A percentile compares a stretch with the other conserved stretches of the same genome.
These are phyloP conservation scores for Tineola bisselliella DNA, from an alignment of 2,888 invertebrate genomes.

Conservation along the genomic window DNA sequence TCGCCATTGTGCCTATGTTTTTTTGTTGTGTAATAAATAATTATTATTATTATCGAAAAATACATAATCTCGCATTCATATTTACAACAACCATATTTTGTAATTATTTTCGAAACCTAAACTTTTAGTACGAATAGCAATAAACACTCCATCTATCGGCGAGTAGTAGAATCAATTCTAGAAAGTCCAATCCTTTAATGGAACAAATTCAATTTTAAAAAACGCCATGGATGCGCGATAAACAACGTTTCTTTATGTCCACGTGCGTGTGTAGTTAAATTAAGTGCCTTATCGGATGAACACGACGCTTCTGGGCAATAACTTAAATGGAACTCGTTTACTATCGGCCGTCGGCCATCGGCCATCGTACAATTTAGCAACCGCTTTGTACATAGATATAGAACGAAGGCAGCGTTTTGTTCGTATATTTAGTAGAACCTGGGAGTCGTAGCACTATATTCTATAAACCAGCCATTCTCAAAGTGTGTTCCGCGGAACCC, in stretches of 20 bases:
- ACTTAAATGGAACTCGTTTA: background rate
- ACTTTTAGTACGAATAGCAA: too few relatives aligned
- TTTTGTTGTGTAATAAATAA: too few relatives aligned
- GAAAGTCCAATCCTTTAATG: too few relatives aligned
- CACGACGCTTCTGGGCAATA: slow-evolving; percentile 7
- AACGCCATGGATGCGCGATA: background rate
- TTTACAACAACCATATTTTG: too few relatives aligned
- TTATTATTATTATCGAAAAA: too few relatives aligned
- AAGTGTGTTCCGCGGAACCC: too few relatives aligned
- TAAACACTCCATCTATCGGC: slow-evolving; percentile 5
- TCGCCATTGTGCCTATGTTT: too few relatives aligned
- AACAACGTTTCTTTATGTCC: background rate
- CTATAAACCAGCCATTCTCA: too few relatives aligned
- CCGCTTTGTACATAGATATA: background rate
- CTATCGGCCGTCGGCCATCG: background rate
- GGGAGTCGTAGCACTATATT: background rate
- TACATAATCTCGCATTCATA: too few relatives aligned
- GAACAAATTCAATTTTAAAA: too few relatives aligned
- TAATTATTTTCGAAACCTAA: too few relatives aligned
- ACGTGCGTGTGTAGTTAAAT: background rate
- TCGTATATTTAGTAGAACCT: background rate
- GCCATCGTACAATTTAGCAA: background rate
- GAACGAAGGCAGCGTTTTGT: too few relatives aligned
- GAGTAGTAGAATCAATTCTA: background rate
- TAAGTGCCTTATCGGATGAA: background rate